Evolutionary conservation across 2,888 invertebrate genomes (phyloP), one percentile per base, ranked within the genome.

Genomic region (Athalia circularis): DNA sequence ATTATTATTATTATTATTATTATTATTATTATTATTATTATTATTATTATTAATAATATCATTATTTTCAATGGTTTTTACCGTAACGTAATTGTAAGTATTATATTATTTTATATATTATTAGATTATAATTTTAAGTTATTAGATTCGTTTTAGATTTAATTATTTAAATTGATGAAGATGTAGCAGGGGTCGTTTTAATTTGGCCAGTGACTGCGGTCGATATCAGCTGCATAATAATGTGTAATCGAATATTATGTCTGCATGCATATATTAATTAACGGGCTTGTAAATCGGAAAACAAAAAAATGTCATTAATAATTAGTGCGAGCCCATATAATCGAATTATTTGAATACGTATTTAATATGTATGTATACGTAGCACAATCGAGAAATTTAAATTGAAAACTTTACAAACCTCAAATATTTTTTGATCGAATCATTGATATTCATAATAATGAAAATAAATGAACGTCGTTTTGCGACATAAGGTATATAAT

Each of bases 41-140:
- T 52, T 52, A 68, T 68, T 65, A 65, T 65, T 48, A 65, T 65
- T 65, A 65, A n/a, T n/a, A n/a, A n/a, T n/a, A n/a, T 8, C 29
- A 29, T 29, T 2, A 29, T 29, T 29, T 29, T 29, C 29, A 29
- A 29, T 29, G 29, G 29, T 29, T 29, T 29, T 29, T 68, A 68
- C 9, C 29, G 52, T 68, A 8, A 29, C 2, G 2, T 29, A 29
- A 52, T 52, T 65, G 47, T 47, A 52, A 68, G 50, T 52, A 9
- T 61, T 52, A 11, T 52, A 54, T 29, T 68, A 68, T 52, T 68
- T 47, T 68, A 52, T 52, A 45, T 48, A 47, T 68, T 68, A 68
- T 52, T 52, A 68, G 52, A 65, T 65, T 65, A 65, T 8, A 65
- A 48, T 65, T 65, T 13, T 3, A 65, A 65, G 13, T n/a, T 48